A percentile compares a stretch with the other conserved stretches of the same genome.
phyloP scores from a whole-genome alignment of 2,888 invertebrate genomes.

The Plagodis pulveraria region DNA sequence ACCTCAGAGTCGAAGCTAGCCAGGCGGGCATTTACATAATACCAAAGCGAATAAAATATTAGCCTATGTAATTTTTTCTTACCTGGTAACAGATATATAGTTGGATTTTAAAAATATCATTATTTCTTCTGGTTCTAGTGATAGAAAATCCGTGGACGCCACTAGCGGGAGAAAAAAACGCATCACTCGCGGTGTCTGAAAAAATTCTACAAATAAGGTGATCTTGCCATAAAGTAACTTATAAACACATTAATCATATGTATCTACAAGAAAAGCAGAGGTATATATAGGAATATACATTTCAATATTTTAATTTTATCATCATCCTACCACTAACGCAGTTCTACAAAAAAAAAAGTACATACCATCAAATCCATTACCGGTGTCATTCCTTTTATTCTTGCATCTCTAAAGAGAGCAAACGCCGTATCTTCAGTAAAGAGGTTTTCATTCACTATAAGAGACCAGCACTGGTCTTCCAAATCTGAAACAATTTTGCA shows the following conservation, averaged over 20 bases:
- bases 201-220: conserved; percentile 1
- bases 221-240: background rate
- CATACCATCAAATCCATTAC: conserved; percentile 88
- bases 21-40: background rate
- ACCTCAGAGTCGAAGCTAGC: too few species aligned
- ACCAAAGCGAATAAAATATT: background rate
- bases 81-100: conserved; percentile 90
- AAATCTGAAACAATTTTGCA: conserved; percentile 76
- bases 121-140: conserved; percentile 87
- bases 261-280: too few species aligned
- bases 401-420: conserved; percentile 87
- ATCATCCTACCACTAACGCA: background rate
- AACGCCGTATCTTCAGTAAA: conserved; percentile 92
- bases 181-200: conserved; percentile 88
- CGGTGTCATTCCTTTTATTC: conserved; percentile 80
- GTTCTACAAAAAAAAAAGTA: background rate
- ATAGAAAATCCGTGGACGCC: conserved; percentile 89
- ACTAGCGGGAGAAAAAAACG: conserved; percentile 91
- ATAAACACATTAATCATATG: background rate
- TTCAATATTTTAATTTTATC: too few species aligned
- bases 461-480: conserved; percentile 91
- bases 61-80: background rate
- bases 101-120: conserved; percentile 88
- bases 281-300: too few species aligned
- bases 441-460: conserved; percentile 88